phyloP scores from a whole-genome alignment of 1,140 invertebrate species.

The Carposina sasakii region DNA sequence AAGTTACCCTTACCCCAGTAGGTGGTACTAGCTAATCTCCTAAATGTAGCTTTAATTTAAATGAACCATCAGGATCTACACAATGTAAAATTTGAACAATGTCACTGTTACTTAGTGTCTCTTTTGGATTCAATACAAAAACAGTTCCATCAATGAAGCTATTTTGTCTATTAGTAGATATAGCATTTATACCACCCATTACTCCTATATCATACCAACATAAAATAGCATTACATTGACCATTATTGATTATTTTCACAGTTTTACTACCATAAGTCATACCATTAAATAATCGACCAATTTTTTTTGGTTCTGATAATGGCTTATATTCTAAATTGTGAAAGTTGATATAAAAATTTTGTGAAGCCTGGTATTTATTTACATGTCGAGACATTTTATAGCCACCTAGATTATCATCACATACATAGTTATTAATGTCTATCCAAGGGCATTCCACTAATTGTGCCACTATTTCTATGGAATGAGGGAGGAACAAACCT shows the following conservation, averaged over 20 bases:
- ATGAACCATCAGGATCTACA: constrained; percentile 43
- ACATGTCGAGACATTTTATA: constrained; percentile 44
- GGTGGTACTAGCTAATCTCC: too few species aligned
- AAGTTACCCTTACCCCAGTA: too few species aligned
- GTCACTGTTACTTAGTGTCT: constrained; percentile 24
- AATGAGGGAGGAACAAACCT: constrained; percentile 49
- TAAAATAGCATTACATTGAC: constrained; percentile 40
- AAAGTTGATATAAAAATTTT: constrained; percentile 50
- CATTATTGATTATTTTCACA: constrained; percentile 32
- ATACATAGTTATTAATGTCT: constrained; percentile 46
- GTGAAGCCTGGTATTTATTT: constrained; percentile 53
- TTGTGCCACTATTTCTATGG: constrained; percentile 42
- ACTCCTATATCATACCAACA: constrained; percentile 57
- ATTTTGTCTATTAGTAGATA: constrained; percentile 39
- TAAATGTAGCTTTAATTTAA: too few species aligned
- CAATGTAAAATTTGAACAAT: constrained; percentile 37
- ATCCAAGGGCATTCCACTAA: constrained; percentile 47
- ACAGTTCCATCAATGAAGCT: constrained; percentile 45
- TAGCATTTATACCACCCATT: constrained; percentile 34
- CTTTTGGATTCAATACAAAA: constrained; percentile 35
- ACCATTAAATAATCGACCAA: constrained; percentile 27
- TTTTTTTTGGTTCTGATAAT: constrained; percentile 30
- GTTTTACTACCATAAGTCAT: constrained; percentile 29
- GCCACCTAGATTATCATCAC: constrained; percentile 44
- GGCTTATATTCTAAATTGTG: constrained; percentile 40